A percentile compares a stretch with the other conserved stretches of the same genome.
Evolutionary conservation across 2,888 invertebrate species (phyloP).

Genomic region (Punctoribates punctum): DNA sequence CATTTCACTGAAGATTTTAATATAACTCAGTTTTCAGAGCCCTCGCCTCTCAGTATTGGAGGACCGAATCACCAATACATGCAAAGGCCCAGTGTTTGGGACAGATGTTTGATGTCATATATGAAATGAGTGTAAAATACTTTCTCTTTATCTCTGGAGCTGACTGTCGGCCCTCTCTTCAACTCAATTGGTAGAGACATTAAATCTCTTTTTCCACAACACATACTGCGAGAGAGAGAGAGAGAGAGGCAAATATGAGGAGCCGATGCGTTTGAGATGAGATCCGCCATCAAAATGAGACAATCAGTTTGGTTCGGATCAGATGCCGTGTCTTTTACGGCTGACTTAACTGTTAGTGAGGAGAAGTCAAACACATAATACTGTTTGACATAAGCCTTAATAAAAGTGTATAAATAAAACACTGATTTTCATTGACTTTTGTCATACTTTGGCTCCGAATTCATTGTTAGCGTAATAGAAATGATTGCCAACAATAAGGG

Average conservation of each 20-base stretch:
- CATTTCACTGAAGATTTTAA: too few species aligned
- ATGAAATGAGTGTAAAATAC: background rate
- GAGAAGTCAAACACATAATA: slow-evolving; percentile 17
- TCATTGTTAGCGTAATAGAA: background rate
- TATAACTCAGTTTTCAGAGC: too few species aligned
- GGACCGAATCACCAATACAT: too few species aligned
- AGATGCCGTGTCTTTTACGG: slow-evolving; percentile 12
- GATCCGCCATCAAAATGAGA: background rate
- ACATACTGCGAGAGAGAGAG: background rate
- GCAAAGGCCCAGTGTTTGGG: too few species aligned
- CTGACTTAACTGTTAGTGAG: background rate
- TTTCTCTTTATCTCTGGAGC: background rate
- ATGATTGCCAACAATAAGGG: background rate
- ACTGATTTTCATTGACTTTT: slow-evolving; percentile 33
- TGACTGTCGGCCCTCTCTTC: background rate
- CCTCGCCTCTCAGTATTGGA: too few species aligned
- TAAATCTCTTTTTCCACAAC: background rate
- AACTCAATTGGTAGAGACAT: background rate
- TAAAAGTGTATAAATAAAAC: slow-evolving; percentile 13
- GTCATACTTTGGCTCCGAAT: background rate
- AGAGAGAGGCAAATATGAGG: background rate
- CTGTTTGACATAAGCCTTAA: slow-evolving; percentile 23
- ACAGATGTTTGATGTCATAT: slow-evolving; percentile 26
- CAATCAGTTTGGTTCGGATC: background rate
- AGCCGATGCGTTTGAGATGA: background rate